Base-by-base conservation (phyloP, 92 coral and sea anemone genomes). In the Galaxea fascicularis region DNA sequence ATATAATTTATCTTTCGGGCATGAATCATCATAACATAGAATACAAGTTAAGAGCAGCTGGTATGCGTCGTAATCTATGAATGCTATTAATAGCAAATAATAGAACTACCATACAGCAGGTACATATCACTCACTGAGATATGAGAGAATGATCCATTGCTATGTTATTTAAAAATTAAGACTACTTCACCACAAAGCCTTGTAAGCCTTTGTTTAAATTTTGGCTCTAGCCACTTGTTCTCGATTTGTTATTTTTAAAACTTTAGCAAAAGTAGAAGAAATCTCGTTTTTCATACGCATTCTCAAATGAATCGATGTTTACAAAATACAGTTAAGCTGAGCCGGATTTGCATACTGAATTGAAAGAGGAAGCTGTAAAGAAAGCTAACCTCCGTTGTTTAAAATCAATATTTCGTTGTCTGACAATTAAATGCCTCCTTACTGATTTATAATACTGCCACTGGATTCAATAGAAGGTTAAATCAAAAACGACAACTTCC, bases 241-340 rank as follows among this genome's bases (percentile, higher is more conserved):
- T 63, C 4, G 59, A 4, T 25, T 1, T 30, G 57, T 22, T 66
- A 24, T 4, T 41, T 4, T 60, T 6, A 58, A 58, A 25, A 62
- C n/a, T 45, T 76, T 4, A 0, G 31, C 20, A n/a, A 77, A 62
- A 58, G 22, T 7, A 73, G 13, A 28, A n/a, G 41, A 77, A 77
- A 27, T 31, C 16, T 26, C 35, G 20, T 7, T n/a, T 28, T 65
- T 13, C 28, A 39, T 28, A 52, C 13, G 35, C n/a, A 31, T 44
- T 45, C 17, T 45, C 22, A 76, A 62, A 22, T 29, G 13, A 17
- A 16, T 25, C 57, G 26, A 7, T 77, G 82, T 77, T 77, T 77
- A 77, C 82, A 77, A 77, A 41, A 44, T 54, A 59, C 8, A 41
- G 82, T 59, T 58, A 77, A 62, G 53, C 71, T 60, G 15, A 44